Conservation (phyloP, 1,140 invertebrate genomes). For the Ladona fulva region DNA sequence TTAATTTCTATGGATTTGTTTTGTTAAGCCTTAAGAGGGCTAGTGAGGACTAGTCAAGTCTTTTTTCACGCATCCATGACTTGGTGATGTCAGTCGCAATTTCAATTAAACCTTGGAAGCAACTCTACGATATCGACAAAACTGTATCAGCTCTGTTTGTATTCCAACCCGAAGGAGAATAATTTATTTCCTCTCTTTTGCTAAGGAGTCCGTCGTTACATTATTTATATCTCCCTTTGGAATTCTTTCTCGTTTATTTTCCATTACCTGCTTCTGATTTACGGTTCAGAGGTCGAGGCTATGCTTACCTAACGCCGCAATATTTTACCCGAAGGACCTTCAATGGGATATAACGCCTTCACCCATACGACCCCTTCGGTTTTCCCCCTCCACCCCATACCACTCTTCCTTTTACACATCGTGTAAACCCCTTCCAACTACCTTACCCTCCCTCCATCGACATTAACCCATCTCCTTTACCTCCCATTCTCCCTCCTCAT, state of each 20-base stretch:
- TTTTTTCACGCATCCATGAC: too few relatives aligned
- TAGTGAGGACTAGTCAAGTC: too few relatives aligned
- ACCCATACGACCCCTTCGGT: not conserved
- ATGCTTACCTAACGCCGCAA: conserved; percentile 3
- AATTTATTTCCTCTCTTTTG: too few relatives aligned
- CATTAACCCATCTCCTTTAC: too few relatives aligned
- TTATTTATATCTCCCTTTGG: not conserved
- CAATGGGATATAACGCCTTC: not conserved
- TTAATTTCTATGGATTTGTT: too few relatives aligned
- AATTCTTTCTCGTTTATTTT: not conserved
- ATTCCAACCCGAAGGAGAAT: too few relatives aligned
- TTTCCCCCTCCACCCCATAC: not conserved
- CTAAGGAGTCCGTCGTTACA: not conserved
- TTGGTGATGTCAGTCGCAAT: too few relatives aligned
- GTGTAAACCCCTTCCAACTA: not conserved
- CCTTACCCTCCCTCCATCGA: not conserved
- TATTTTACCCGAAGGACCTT: not conserved
- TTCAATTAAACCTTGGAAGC: too few relatives aligned
- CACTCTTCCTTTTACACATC: not conserved
- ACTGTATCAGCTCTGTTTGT: too few relatives aligned
- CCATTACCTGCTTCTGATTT: not conserved
- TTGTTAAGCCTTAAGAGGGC: too few relatives aligned
- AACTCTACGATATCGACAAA: too few relatives aligned
- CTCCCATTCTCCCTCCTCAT: too few relatives aligned
- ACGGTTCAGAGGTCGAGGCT: not conserved